Evolutionary conservation across 2,888 invertebrate species (phyloP).

Genomic region (Kuschelorhynchus macadamiae): DNA sequence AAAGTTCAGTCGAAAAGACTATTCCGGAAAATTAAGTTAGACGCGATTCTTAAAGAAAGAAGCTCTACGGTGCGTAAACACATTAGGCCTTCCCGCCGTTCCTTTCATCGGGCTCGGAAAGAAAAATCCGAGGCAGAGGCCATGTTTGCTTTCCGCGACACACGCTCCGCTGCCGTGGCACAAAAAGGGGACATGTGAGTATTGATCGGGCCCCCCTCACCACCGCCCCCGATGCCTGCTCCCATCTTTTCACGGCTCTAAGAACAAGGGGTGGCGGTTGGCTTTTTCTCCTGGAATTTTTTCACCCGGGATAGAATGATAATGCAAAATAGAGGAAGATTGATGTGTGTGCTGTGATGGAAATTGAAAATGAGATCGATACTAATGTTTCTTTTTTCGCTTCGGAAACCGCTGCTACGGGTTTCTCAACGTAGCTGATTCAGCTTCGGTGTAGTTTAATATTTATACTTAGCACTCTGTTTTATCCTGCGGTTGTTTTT

Average conservation of each 20-base stretch:
- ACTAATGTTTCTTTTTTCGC: no score
- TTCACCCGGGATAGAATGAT: constrained; percentile 25
- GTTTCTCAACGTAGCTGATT: no score
- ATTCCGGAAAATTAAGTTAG: no score
- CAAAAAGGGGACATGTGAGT: constrained; percentile 48
- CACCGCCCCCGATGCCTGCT: not conserved
- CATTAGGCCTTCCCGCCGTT: constrained; percentile 34
- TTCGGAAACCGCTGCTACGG: no score
- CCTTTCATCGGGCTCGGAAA: constrained; percentile 18
- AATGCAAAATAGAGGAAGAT: constrained; percentile 17
- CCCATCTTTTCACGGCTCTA: constrained; percentile 40
- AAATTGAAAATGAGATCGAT: constrained; percentile 45
- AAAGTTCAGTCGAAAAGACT: no score
- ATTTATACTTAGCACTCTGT: no score
- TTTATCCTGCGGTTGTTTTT: no score
- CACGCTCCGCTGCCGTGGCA: constrained; percentile 45
- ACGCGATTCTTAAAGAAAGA: constrained; percentile 31
- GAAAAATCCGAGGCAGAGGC: constrained; percentile 38
- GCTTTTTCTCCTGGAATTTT: constrained; percentile 42
- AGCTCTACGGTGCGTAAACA: constrained; percentile 43
- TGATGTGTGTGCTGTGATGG: constrained; percentile 46
- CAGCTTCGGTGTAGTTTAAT: no score
- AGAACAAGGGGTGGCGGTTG: constrained; percentile 43
- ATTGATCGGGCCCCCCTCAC: constrained; percentile 40
- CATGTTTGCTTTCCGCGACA: constrained; percentile 50